Evolutionary conservation across 2,888 invertebrate species (phyloP), one percentile per base, ranked within the genome.

Genomic region (Athetis lepigone): DNA sequence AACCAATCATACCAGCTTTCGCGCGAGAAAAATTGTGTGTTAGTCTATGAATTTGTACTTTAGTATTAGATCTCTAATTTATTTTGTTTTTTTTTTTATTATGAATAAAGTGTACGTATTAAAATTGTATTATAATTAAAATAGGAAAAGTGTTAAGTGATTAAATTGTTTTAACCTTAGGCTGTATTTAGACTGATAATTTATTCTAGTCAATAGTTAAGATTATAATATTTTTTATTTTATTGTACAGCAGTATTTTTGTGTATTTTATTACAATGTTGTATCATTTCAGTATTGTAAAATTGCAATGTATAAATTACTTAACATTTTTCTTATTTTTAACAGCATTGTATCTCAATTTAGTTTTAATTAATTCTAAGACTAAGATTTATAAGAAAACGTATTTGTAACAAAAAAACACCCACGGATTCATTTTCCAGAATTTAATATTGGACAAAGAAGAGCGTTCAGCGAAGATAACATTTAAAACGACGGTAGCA

Each of bases 371-470:
- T 18, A 29, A 16, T 27, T 25, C 0, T 66, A 67, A 70, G 58
- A 2, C 4, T 1, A 50, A 55, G 25, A n/a, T 13, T 18, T 42
- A 27, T 37, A 52, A 46, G 63, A 49, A 54, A 47, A 51, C 13
- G 37, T 50, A 55, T 49, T 65, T 65, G 63, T 67, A 71, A 67
- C 57, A 64, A 51, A 71, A n/a, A 70, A 65, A 71, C 66, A 55
- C n/a, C 70, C 66, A 65, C 82, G 86, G 83, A 82, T 86, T 88
- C 57, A 81, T 92, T 83, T 95, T 95, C 83, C 95, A 95, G 95
- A 94, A 81, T 58, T 88, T 95, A 80, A 81, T 80, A 72, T 87
- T 95, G 93, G 90, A 94, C 80, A 92, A 90, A 64, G 91, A 91
- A 86, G 91, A 89, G 4, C 84, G 95, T 55, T 88, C 85, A 56